Percentiles rank a stretch among this genome's conserved stretches.
These are phyloP conservation scores for Xyliphius kryptos DNA, from an alignment of 2,113 vertebrate species.

Conservation along the genomic window DNA sequence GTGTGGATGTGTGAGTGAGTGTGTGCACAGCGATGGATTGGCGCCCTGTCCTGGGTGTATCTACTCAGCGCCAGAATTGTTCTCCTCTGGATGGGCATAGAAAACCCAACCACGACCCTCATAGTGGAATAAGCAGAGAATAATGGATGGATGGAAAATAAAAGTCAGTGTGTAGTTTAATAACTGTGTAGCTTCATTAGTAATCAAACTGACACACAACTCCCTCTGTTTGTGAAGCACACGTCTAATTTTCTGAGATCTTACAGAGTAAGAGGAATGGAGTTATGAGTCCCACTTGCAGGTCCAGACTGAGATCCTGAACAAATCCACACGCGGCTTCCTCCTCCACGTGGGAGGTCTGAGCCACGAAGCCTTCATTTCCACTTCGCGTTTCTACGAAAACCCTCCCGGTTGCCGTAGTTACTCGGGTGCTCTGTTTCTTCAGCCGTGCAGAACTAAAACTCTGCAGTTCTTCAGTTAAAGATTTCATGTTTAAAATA, in stretches of 20 bases:
- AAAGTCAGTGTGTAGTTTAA: too few species aligned
- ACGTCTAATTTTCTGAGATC: conserved; percentile 18
- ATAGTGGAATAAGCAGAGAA: too few species aligned
- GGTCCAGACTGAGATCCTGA: conserved; percentile 77
- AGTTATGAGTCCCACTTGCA: conserved; percentile 79
- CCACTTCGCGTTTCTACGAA: conserved; percentile 78
- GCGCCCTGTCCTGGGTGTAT: too few species aligned
- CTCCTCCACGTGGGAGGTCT: conserved; percentile 48
- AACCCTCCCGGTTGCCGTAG: conserved; percentile 75
- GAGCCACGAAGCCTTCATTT: conserved; percentile 59
- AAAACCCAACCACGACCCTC: too few species aligned
- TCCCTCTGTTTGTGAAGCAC: too few species aligned
- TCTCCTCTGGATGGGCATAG: too few species aligned
- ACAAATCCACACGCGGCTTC: conserved; percentile 72
- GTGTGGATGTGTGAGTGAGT: too few species aligned
- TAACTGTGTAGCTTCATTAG: too few species aligned
- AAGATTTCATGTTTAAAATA: conserved; percentile 72
- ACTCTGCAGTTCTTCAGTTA: conserved; percentile 76
- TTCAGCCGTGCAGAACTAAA: conserved; percentile 76
- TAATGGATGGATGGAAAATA: too few species aligned
- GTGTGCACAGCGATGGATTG: too few species aligned
- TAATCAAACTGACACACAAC: too few species aligned
- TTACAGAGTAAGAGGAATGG: conserved; percentile 88
- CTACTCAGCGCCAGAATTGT: too few species aligned
- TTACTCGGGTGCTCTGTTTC: conserved; percentile 80